Percentiles rank a stretch among this genome's conserved stretches.
Evolutionary conservation across 2,797 vertebrate genomes (phyloP).

Genomic region (Antennarius maculatus): DNA sequence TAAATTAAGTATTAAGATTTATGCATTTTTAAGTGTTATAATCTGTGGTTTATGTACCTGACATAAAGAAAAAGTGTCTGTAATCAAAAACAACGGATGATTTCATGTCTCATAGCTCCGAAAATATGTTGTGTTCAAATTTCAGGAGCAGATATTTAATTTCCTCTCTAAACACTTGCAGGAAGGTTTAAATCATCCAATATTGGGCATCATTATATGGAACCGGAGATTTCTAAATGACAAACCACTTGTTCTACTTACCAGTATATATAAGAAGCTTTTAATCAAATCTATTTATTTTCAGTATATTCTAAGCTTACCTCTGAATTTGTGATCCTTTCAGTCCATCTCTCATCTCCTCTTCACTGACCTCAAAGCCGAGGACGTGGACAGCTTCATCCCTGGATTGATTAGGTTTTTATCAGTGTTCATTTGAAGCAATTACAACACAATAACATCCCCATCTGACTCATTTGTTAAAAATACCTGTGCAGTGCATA

Average conservation of each 20-base stretch:
- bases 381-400: constrained; percentile 81
- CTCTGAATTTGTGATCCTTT: constrained; percentile 60
- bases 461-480: too few relatives aligned
- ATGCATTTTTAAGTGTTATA: too few relatives aligned
- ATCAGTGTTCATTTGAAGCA: background rate
- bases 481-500: constrained; percentile 78
- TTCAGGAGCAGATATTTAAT: too few relatives aligned
- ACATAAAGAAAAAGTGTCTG: too few relatives aligned
- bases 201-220: background rate
- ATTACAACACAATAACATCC: background rate
- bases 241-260: background rate
- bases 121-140: too few relatives aligned
- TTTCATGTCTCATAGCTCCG: too few relatives aligned
- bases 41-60: background rate
- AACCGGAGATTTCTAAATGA: background rate
- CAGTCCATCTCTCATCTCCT: constrained; percentile 75
- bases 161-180: too few relatives aligned
- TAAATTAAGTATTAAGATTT: too few relatives aligned
- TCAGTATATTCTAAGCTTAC: constrained; percentile 51
- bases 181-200: too few relatives aligned
- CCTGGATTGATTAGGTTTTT: constrained; percentile 57
- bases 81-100: too few relatives aligned
- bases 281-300: background rate
- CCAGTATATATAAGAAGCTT: background rate
- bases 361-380: constrained; percentile 78